Evolutionary conservation across 2,113 vertebrate species (phyloP), one percentile per base, ranked within the genome.

Genomic region (Chlorodrepanis virens): DNA sequence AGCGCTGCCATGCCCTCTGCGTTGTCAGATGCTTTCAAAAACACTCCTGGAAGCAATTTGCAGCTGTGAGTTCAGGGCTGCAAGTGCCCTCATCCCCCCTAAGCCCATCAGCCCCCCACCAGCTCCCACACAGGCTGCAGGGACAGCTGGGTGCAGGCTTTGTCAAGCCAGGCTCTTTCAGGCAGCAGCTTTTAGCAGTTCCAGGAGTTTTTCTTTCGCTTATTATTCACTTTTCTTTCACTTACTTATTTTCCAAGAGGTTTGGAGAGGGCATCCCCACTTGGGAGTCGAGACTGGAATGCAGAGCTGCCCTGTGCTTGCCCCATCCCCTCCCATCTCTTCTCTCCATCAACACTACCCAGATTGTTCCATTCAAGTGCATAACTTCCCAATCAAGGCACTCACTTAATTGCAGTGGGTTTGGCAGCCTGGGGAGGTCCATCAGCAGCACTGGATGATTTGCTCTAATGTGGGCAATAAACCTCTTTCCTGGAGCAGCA

Each of bases 351-450:
- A 40, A 5, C 56, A 35, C 63, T 87, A 86, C 89, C 83, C 80
- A 80, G 83, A 77, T 57, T 16, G 37, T 68, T 60, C 64, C 1
- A 1, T 90, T 95, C 78, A 71, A 87, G 85, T 64, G 75, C 2
- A 4, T 74, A 11, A 79, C 69, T 87, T 92, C 80, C 83, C 72
- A 94, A 72, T 95, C 93, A 94, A 96, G 85, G 88, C 61, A 14
- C 63, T 76, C 3, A 13, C 47, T 96, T 92, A 95, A 94, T 89
- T 93, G 76, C 16, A 3, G 31, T 11, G 89, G 64, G 39, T 50
- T 93, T 70, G 65, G 50, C 83, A 65, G 72, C 95, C 83, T 13
- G 11, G 68, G 88, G 79, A 93, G 75, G 53, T 90, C 94, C 89
- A 88, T 70, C 86, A 92, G 77, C 80, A 90, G 56, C 60, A 56